Percentiles rank a stretch among this genome's conserved stretches.
Conservation (phyloP, 1,140 invertebrate species). For the Zaprionus ornatus region DNA sequence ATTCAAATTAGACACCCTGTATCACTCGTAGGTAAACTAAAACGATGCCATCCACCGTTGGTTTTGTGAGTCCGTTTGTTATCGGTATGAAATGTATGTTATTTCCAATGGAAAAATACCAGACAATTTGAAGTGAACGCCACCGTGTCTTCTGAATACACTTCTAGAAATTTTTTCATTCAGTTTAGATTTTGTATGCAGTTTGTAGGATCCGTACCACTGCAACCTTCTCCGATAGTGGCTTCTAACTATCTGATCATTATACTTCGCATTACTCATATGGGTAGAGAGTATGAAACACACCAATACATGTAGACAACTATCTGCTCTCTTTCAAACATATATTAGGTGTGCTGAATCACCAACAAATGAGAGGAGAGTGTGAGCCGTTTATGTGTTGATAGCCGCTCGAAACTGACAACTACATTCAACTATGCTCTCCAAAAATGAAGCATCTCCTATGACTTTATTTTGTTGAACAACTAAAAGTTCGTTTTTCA, state of each 20-base stretch:
- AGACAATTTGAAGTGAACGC: not conserved
- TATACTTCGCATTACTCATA: not conserved
- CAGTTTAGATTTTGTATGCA: not conserved
- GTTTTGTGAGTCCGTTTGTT: not conserved
- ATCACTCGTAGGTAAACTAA: not conserved
- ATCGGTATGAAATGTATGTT: not conserved
- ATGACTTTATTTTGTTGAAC: not conserved
- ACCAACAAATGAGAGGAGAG: not conserved
- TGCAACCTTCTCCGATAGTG: not conserved
- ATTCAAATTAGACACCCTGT: conserved; percentile 10
- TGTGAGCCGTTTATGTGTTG: not conserved
- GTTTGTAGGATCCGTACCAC: not conserved
- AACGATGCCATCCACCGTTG: not conserved
- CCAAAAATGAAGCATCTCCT: not conserved
- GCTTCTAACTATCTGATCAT: not conserved
- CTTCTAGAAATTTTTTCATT: not conserved
- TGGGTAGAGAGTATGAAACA: conserved; percentile 1
- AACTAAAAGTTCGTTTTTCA: too few relatives aligned
- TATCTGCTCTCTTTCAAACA: conserved; percentile 1
- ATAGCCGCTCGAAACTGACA: not conserved
- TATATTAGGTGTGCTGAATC: not conserved
- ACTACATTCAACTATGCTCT: conserved; percentile 1
- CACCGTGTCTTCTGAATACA: not conserved
- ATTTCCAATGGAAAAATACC: not conserved
- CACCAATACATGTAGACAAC: conserved; percentile 3